A percentile compares a stretch with the other conserved stretches of the same genome.
These are phyloP conservation scores for Mesorhabditis sp. DNA, from an alignment of 2,888 invertebrate species.

Conservation along the genomic window DNA sequence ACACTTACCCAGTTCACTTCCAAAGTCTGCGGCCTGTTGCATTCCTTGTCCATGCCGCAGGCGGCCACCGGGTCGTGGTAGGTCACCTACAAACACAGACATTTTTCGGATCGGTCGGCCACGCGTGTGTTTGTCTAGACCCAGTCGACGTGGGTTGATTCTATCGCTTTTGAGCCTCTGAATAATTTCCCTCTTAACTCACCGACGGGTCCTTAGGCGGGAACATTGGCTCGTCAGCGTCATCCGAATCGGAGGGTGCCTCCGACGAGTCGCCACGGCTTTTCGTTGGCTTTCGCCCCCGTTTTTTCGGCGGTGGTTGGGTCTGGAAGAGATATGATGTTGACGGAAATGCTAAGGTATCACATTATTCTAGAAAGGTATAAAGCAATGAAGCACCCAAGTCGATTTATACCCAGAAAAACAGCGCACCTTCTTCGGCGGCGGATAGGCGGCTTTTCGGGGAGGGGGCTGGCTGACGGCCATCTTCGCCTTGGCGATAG, in stretches of 20 bases:
- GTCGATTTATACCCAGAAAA: no score
- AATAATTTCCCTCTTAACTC: neutral
- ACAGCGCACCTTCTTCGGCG: neutral
- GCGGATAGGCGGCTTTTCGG: neutral
- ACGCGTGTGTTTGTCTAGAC: no score
- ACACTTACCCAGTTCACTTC: slow-evolving; percentile 26
- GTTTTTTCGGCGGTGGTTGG: neutral
- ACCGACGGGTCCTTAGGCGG: neutral
- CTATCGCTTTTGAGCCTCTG: neutral
- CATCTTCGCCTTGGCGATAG: neutral
- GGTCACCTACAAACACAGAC: neutral
- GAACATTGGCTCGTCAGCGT: neutral
- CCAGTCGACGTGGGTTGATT: no score
- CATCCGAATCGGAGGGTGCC: neutral
- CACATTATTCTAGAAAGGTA: no score
- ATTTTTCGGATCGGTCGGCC: no score
- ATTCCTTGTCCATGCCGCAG: slow-evolving; percentile 11
- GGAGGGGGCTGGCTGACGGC: neutral
- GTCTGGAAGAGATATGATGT: neutral
- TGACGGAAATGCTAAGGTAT: no score
- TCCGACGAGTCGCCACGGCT: slow-evolving; percentile 7
- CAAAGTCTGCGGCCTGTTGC: slow-evolving; percentile 20
- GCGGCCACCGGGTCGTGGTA: slow-evolving; percentile 7
- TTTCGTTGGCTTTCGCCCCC: neutral
- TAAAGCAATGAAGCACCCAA: no score